Base-by-base conservation (phyloP, 2,113 vertebrate genomes). In the Varanus salvator region DNA sequence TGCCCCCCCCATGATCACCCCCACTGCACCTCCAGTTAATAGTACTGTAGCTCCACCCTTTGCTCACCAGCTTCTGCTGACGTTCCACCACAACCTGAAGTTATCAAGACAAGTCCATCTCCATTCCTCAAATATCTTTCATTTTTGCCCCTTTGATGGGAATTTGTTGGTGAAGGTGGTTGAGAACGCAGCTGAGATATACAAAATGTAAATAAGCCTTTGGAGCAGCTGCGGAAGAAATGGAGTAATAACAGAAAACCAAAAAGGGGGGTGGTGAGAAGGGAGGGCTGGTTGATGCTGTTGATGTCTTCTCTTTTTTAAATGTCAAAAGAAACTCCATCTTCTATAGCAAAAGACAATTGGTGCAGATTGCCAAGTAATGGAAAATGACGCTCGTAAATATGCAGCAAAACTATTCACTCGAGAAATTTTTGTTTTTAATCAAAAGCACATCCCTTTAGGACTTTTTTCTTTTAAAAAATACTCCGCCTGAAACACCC, bases 261-360 rank as follows among this genome's bases (percentile, higher is more conserved):
- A 8, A 52, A 90, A 31, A 8, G 78, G 77, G 84, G 50, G n/a
- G 82, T 84, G 14, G 66, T 38, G 44, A 48, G 57, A n/a, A 44
- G 27, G 60, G 23, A 52, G 5, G 38, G 50, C 7, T 72, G 57
- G 44, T 64, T 86, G 11, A 57, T 91, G 48, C 54, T 84, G 74
- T 21, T 52, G 27, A 54, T 23, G 90, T 86, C 81, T 81, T 64
- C 29, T 9, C 34, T 38, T 89, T 90, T 71, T 71, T 89, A 82
- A 88, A 94, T 89, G 74, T 94, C 93, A 91, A 69, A 93, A 93
- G 91, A 93, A 88, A 90, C 64, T 17, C 86, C 83, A 84, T 84
- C 1, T 0, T 78, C 6, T 57, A 75, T 60, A 90, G 87, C 68
- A 68, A 88, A 94, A 90, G 68, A 86, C 85, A 92, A 93, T 91